Base-by-base conservation (phyloP, 2,888 invertebrate genomes). In the Drosophila anomelani region DNA sequence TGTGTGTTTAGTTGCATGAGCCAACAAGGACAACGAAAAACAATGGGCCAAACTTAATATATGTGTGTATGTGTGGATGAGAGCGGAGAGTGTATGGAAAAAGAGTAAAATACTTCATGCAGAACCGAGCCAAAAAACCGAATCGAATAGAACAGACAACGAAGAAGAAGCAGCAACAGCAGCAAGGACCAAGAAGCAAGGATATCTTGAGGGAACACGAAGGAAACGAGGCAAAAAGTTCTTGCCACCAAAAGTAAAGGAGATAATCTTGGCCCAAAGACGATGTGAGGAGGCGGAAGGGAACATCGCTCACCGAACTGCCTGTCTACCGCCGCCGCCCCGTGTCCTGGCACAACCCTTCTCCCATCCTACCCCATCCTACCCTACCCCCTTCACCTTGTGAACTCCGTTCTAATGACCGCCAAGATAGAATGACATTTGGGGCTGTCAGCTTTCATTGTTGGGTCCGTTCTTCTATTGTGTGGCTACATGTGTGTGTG, bases 341-440 rank as follows among this genome's bases (percentile, higher is more conserved):
- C 34, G 20, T 12, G 29, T 10, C 47, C 47, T 53, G 36, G 34
- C 51, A 5, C 29, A 59, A 54, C 54, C 58, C 58, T 43, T 13
- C 29, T n/a, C 63, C 47, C 38, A 38, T 12, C 17, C 44, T 8
- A 32, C 15, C 9, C 17, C 2, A 0, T 12, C 46, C 36, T 36
- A 6, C 1, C 23, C 44, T 32, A 29, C 15, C 17, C 62, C 53
- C 44, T 26, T 53, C 38, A 57, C 71, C 64, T 58, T 71, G 74
- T 76, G 80, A 85, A 82, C 89, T 85, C 89, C 78, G 80, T 86
- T 88, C 88, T 87, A 87, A 88, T 87, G 90, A 87, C 87, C 87
- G 89, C 89, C 87, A 90, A 89, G 89, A 87, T 90, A 82, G 87
- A 89, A 90, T 87, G 90, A 90, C 90, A 87, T 90, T 90, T 87